Evolutionary conservation across 2,888 invertebrate genomes (phyloP).

Genomic region (Iphiclides podalirius): DNA sequence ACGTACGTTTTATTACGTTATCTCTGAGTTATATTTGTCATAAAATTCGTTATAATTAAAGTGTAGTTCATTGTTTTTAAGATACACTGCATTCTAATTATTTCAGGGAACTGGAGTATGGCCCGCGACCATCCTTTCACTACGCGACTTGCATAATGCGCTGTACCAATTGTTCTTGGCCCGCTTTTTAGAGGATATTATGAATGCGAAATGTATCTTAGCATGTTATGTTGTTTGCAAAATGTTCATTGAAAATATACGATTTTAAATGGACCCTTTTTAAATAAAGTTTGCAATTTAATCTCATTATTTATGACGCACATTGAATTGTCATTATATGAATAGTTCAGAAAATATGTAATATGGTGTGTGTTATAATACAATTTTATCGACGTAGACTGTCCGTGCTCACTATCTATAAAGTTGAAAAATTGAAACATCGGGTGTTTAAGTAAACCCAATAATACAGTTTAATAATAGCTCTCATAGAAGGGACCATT

Average conservation of each 20-base stretch:
- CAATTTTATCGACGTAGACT: too few relatives aligned
- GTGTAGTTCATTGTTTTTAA: background rate
- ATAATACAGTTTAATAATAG: too few relatives aligned
- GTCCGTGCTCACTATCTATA: too few relatives aligned
- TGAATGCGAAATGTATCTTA: slow-evolving; percentile 17
- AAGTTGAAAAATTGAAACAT: too few relatives aligned
- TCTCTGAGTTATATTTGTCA: too few relatives aligned
- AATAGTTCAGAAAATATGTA: too few relatives aligned
- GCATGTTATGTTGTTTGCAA: slow-evolving; percentile 5
- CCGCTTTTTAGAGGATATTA: slow-evolving; percentile 35
- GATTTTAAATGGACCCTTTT: slow-evolving; percentile 1
- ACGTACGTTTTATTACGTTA: too few relatives aligned
- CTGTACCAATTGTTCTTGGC: slow-evolving; percentile 49
- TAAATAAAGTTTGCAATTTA: background rate
- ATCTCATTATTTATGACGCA: background rate
- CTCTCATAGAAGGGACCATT: too few relatives aligned
- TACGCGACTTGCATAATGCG: slow-evolving; percentile 36
- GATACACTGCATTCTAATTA: slow-evolving; percentile 30
- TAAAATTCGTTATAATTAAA: too few relatives aligned
- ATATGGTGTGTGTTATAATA: too few relatives aligned
- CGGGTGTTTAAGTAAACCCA: too few relatives aligned
- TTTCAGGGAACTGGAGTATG: slow-evolving; percentile 28
- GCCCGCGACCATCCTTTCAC: slow-evolving; percentile 43
- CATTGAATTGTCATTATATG: too few relatives aligned
- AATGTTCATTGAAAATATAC: background rate